Base-by-base conservation (phyloP, 2,888 invertebrate genomes). In the Orchestes rusci region DNA sequence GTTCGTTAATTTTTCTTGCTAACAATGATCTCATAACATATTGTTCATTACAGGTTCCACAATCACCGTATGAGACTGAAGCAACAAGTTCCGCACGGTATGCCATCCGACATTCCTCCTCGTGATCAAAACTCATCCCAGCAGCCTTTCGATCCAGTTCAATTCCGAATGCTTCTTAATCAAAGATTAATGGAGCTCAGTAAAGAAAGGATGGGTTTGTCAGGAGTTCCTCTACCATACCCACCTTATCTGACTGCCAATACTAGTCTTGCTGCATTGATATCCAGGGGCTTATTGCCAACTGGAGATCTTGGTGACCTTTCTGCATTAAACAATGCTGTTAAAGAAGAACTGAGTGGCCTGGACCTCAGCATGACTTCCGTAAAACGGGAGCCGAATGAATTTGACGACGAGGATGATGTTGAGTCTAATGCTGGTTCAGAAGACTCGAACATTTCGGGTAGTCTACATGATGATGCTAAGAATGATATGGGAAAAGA, bases 31-130 rank as follows among this genome's bases (percentile, higher is more conserved):
- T 34, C 27, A 17, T 8, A 18, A 35, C 13, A 7, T 19, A 12
- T 12, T 40, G 13, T 16, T 32, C 28, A 34, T 20, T 45, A 3
- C 23, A 47, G 47, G 47, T 99, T 99, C 76, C 97, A 99, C 75
- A 99, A 99, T 68, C 96, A 99, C 67, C 82, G 99, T 59, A 99
- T 99, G 93, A 79, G 99, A 40, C 51, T 63, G 13, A 63, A 62
- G 48, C 62, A 62, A 43, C 62, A 63, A 51, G 68, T 68, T 16
- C 87, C 89, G 2, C 88, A 88, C 60, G 56, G 63, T 17, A 54
- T 62, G 48, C 73, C 81, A 16, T 78, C 80, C 1, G 82, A 83
- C 38, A 80, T 83, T 44, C 82, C 84, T 7, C 84, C 85, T 2
- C 79, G 83, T 27, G 73, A 84, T 16, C 86, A 86, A 60, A 83